Conservation (phyloP, 2,888 invertebrate genomes). For the Macaria liturata region DNA sequence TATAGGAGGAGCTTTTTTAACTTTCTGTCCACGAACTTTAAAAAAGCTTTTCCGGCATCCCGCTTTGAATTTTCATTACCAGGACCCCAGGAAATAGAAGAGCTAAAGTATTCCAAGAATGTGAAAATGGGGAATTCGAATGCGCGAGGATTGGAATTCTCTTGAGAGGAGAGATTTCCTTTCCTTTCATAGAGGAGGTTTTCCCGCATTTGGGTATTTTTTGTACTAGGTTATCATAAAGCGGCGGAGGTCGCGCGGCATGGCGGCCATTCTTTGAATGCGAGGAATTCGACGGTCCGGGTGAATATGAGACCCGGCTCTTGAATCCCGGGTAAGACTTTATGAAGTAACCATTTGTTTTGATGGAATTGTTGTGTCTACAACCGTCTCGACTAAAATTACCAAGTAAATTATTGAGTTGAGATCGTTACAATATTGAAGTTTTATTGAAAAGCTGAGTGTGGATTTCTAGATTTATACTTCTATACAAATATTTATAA, state of each 20-base stretch:
- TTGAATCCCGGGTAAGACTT: background rate
- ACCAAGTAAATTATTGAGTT: too few species aligned
- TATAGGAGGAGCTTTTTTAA: constrained; percentile 56
- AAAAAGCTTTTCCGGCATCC: constrained; percentile 75
- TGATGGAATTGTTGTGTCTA: too few species aligned
- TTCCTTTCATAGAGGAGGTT: constrained; percentile 70
- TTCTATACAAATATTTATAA: too few species aligned
- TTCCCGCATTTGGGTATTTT: constrained; percentile 82
- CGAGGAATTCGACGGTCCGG: constrained; percentile 9
- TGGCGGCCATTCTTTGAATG: constrained; percentile 47
- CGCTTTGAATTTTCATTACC: constrained; percentile 77
- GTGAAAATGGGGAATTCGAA: constrained; percentile 35
- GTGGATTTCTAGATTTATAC: too few species aligned
- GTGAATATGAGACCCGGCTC: constrained; percentile 6
- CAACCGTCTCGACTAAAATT: too few species aligned
- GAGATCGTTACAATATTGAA: too few species aligned
- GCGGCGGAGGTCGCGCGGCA: constrained; percentile 45
- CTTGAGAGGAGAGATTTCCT: constrained; percentile 38
- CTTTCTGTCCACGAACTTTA: constrained; percentile 62
- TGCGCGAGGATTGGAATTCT: constrained; percentile 16
- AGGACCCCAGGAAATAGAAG: constrained; percentile 55
- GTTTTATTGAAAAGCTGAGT: too few species aligned
- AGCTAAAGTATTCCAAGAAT: constrained; percentile 64
- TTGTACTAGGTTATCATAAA: constrained; percentile 64
- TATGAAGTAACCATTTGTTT: too few species aligned